phyloP scores from a whole-genome alignment of 2,797 vertebrate genomes.

The Microhierax caerulescens region DNA sequence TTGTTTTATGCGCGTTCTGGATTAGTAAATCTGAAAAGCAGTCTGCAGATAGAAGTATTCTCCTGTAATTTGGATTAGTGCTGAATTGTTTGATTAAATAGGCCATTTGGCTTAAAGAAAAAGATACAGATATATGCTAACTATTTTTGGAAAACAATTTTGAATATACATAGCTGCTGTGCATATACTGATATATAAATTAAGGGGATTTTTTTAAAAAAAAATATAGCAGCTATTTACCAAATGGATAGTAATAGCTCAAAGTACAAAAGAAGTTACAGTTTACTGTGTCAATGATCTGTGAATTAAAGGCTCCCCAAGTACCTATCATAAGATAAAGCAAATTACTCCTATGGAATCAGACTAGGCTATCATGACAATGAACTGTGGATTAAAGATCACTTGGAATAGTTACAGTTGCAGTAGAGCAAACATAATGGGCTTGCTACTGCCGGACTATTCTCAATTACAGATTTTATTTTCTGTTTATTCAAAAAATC shows the following conservation, averaged over 20 bases:
- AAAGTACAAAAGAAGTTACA: neutral
- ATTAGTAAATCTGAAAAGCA: neutral
- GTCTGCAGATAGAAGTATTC: neutral
- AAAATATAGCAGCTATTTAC: neutral
- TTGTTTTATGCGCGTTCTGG: neutral
- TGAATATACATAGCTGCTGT: neutral
- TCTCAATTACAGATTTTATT: neutral
- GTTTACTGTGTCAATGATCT: neutral
- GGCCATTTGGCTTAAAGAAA: neutral
- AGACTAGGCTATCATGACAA: neutral
- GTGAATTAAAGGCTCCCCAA: conserved; percentile 2
- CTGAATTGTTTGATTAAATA: neutral
- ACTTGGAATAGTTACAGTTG: neutral
- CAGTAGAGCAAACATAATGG: neutral
- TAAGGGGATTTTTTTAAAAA: neutral
- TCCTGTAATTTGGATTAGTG: neutral
- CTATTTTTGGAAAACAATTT: neutral
- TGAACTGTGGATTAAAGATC: neutral
- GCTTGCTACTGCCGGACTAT: neutral
- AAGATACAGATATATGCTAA: neutral
- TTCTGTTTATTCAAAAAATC: neutral
- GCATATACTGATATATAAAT: neutral
- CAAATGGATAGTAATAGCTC: neutral
- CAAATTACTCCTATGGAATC: neutral
- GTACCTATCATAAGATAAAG: neutral